Evolutionary conservation across 2,113 vertebrate genomes (phyloP), one percentile per base, ranked within the genome.

Genomic region (Campylorhamphus procurvoides): DNA sequence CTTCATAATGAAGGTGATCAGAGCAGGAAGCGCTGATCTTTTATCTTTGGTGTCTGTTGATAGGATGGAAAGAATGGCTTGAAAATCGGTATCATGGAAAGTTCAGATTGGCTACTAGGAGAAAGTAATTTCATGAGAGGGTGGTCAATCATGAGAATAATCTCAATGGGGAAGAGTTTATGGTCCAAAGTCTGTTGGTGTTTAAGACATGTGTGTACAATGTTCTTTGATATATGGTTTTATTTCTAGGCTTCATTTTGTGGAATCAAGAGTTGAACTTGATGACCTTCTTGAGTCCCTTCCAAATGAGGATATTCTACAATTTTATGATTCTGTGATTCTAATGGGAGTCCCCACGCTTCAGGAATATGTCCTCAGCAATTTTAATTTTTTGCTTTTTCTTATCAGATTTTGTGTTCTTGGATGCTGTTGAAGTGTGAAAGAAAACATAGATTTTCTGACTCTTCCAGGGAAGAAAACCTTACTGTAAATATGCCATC

Each of bases 131-230:
- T 42, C 44, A 23, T 84, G 18, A 52, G 22, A 53, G 19, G 4
- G 7, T 80, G 11, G 18, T 67, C 28, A 56, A 4, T 27, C 39
- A 58, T 17, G 49, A 19, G 8, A 40, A 64, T 12, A 39, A 18
- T 35, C 13, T 66, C 31, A 22, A 12, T 18, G 33, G 35, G 14
- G 27, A n/a, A 66, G 10, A 18, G 5, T 47, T 59, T 77, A 24
- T 25, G 27, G 14, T 9, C 33, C 28, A 50, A 72, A 76, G 18
- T 12, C 9, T 42, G 22, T 55, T 8, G 3, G 9, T 69, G 28
- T 74, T 64, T 28, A 74, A 74, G 27, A 20, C 4, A 46, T 0
- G 0, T 47, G n/a, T 3, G 1, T 18, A 49, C 10, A 64, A 59
- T 39, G 33, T 27, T 63, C 10, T 47, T 73, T 64, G 10, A n/a